Conservation (phyloP, 2,888 invertebrate genomes). For the Lasioglossum vierecki region DNA sequence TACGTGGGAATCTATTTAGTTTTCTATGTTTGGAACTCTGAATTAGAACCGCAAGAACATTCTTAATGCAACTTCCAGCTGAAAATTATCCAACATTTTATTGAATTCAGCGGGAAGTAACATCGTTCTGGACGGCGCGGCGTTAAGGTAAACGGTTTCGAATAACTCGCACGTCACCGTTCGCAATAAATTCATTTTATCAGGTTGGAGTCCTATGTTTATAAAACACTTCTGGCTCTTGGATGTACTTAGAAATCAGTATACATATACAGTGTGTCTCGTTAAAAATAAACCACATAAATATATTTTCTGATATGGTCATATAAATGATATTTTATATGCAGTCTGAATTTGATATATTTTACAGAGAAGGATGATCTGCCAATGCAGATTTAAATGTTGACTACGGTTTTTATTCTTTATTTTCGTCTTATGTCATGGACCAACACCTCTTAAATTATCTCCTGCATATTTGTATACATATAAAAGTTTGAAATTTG, state of each 20-base stretch:
- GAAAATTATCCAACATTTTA: neutral
- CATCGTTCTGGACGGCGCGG: neutral
- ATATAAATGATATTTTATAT: neutral
- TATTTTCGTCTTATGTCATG: too few relatives aligned
- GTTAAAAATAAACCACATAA: neutral
- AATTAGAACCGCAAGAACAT: neutral
- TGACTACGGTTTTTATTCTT: neutral
- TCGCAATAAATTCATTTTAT: conserved; percentile 4
- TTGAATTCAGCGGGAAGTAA: neutral
- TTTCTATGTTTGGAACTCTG: neutral
- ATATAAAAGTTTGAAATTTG: too few relatives aligned
- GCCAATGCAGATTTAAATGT: neutral
- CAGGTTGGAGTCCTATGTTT: neutral
- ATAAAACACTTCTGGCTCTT: neutral
- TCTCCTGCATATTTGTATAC: too few relatives aligned
- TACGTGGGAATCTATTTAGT: neutral
- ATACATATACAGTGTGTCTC: neutral
- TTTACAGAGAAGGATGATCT: neutral
- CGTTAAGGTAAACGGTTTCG: neutral
- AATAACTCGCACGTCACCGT: neutral
- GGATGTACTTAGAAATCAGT: neutral
- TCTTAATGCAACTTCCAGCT: neutral
- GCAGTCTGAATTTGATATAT: neutral
- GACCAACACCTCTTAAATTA: too few relatives aligned
- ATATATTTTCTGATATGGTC: neutral